Evolutionary conservation across 2,888 invertebrate species (phyloP), one percentile per base, ranked within the genome.

Genomic region (Ptychoptera contaminata): DNA sequence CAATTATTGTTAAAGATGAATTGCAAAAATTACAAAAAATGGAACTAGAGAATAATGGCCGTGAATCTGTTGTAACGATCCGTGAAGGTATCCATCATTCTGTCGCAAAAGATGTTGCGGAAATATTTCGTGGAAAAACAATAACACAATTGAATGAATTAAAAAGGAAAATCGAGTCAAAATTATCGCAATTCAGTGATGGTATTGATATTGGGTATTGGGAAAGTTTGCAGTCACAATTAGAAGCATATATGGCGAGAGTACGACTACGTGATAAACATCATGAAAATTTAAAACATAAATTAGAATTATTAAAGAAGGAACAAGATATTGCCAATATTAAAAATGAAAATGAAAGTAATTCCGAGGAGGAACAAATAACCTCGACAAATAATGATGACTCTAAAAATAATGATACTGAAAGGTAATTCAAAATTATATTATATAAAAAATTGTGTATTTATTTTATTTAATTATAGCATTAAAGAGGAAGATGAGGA

Each of bases 161-260:
- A 52, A 86, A 90, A 58, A 67, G 70, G 23, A 82, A 86, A 62
- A 93, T 98, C 56, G 86, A 87, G 63, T 69, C 70, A 12, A 96
- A 94, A 69, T 83, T 96, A 48, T 73, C 73, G 53, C 81, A 82
- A 1, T 79, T 82, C 49, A 78, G 77, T 38, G 92, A 88, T 66
- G 93, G 92, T 12, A 81, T 94, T 39, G 97, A 97, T 68, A 83
- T 96, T 50, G 90, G 91, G 39, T 98, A 96, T 67, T 98, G 97
- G 97, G 97, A 98, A 69, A 88, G 90, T 40, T 67, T 98, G 50
- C 71, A 94, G 32, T 88, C 88, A n/a, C 92, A 94, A 62, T 70
- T 98, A 9, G 92, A 91, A 70, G 94, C 93, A 7, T 91, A 93
- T 64, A 90, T 90, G 81, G 88, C 94, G 0, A 75, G 92, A 55